Evolutionary conservation across 1,140 invertebrate genomes (phyloP).

Genomic region (Heliconius congener): DNA sequence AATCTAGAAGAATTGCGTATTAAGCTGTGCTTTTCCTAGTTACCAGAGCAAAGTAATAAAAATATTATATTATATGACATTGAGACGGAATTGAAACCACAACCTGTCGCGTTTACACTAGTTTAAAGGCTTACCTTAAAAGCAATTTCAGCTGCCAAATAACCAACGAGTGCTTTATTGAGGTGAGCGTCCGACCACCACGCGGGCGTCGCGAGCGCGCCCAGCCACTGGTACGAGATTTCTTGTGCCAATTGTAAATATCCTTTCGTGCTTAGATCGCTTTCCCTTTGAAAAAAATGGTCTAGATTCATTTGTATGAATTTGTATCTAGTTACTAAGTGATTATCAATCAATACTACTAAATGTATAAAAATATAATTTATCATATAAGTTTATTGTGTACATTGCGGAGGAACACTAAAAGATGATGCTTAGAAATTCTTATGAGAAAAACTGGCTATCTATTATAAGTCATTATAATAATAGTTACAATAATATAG

Average conservation of each 20-base stretch:
- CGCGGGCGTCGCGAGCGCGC: conserved; percentile 86
- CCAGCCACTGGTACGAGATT: conserved; percentile 89
- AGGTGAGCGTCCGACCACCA: conserved; percentile 87
- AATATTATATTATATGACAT: background rate
- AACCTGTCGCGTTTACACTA: too few relatives aligned
- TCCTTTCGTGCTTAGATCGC: conserved; percentile 83
- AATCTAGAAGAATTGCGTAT: background rate
- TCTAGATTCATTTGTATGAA: background rate
- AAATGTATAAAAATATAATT: too few relatives aligned
- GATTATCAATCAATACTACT: too few relatives aligned
- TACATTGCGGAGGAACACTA: too few relatives aligned
- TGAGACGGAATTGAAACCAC: too few relatives aligned
- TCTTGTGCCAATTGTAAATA: conserved; percentile 85
- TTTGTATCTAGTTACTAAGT: too few relatives aligned
- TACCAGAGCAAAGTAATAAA: background rate
- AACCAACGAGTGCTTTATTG: conserved; percentile 88
- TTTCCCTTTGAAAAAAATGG: conserved; percentile 82
- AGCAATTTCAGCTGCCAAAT: conserved; percentile 85
- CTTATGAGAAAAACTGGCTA: too few relatives aligned
- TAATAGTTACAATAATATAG: too few relatives aligned
- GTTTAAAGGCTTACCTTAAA: conserved; percentile 46
- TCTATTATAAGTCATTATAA: too few relatives aligned
- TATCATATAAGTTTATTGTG: too few relatives aligned
- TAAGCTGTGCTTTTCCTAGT: background rate
- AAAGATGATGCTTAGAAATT: too few relatives aligned